Conservation (phyloP, 2,888 invertebrate genomes). For the Drosophila emarginata region DNA sequence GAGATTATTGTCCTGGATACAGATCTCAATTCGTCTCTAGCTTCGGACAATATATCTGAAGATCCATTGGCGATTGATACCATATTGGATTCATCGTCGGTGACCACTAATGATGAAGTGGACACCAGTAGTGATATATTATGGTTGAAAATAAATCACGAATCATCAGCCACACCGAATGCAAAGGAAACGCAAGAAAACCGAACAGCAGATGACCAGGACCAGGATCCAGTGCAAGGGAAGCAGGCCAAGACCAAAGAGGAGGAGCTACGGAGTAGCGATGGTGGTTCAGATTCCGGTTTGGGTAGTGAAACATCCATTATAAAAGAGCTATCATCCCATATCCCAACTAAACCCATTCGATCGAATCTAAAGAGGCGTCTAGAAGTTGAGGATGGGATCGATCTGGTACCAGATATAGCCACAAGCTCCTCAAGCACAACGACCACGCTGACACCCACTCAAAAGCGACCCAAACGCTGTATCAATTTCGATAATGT, state of each 20-base stretch:
- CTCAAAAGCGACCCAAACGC: slow-evolving; percentile 87
- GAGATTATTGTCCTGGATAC: slow-evolving; percentile 78
- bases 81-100: slow-evolving; percentile 55
- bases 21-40: slow-evolving; percentile 73
- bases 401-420: slow-evolving; percentile 76
- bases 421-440: slow-evolving; percentile 7
- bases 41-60: slow-evolving; percentile 78
- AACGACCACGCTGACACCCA: slow-evolving; percentile 12
- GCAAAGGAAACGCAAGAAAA: slow-evolving; percentile 1
- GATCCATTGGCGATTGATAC: slow-evolving; percentile 82
- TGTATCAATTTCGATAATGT: slow-evolving; percentile 95
- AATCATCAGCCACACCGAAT: background rate
- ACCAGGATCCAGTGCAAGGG: background rate
- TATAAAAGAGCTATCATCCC: slow-evolving; percentile 2
- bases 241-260: slow-evolving; percentile 39
- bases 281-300: slow-evolving; percentile 93
- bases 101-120: slow-evolving; percentile 57
- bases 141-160: slow-evolving; percentile 65
- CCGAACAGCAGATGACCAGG: slow-evolving; percentile 5
- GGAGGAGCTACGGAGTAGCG: slow-evolving; percentile 84
- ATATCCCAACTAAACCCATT: slow-evolving; percentile 51
- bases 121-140: slow-evolving; percentile 65
- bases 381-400: slow-evolving; percentile 82
- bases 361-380: slow-evolving; percentile 89
- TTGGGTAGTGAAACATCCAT: slow-evolving; percentile 87